Percentiles rank a stretch among this genome's conserved stretches.
phyloP scores from a whole-genome alignment of 2,797 vertebrate genomes.

The Chelon auratus region DNA sequence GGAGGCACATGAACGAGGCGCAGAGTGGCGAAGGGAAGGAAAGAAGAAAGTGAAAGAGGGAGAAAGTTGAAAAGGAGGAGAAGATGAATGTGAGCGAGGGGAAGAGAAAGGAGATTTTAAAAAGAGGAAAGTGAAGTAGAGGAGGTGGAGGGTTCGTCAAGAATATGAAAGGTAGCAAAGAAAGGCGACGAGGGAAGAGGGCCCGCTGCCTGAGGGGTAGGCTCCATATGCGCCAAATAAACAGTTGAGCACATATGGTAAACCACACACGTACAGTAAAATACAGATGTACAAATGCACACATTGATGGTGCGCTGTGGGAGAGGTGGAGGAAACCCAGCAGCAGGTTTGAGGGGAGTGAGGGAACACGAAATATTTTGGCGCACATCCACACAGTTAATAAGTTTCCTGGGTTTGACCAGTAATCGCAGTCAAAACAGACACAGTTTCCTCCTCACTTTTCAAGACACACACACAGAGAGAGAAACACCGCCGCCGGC shows the following conservation, averaged over 20 bases:
- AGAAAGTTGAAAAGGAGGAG: constrained; percentile 41
- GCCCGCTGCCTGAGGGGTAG: constrained; percentile 64
- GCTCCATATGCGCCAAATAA: constrained; percentile 74
- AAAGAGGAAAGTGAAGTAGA: constrained; percentile 7
- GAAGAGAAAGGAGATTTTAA: background rate
- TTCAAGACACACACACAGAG: constrained; percentile 9
- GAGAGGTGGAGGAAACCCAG: constrained; percentile 54
- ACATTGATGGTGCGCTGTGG: constrained; percentile 49
- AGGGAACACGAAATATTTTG: constrained; percentile 60
- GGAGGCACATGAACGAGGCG: constrained; percentile 70
- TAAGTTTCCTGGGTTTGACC: constrained; percentile 60
- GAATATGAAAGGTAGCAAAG: constrained; percentile 33
- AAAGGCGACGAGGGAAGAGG: constrained; percentile 39
- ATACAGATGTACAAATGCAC: constrained; percentile 65
- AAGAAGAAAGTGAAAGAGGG: constrained; percentile 46
- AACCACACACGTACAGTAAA: constrained; percentile 71
- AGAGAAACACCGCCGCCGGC: background rate
- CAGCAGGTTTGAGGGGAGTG: constrained; percentile 65
- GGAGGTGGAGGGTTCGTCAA: background rate
- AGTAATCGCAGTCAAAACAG: constrained; percentile 58
- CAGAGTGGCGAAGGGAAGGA: constrained; percentile 47
- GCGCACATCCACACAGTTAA: constrained; percentile 55
- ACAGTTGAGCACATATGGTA: constrained; percentile 70
- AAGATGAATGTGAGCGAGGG: constrained; percentile 24
- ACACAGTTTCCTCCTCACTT: constrained; percentile 26